A percentile compares a stretch with the other conserved stretches of the same genome.
phyloP scores from a whole-genome alignment of 2,113 vertebrate species.

The Tachycineta bicolor region DNA sequence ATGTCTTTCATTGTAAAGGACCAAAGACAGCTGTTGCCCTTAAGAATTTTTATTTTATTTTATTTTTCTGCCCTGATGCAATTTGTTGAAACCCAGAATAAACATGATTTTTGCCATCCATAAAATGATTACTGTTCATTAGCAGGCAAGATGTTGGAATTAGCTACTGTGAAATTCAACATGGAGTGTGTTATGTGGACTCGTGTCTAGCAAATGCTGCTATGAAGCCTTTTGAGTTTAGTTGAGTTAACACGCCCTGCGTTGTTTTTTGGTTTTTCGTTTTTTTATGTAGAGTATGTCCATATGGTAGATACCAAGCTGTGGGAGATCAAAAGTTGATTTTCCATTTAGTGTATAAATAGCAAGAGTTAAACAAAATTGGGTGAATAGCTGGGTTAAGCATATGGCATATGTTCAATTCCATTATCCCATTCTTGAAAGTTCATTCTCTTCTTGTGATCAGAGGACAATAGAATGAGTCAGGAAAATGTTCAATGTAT shows the following conservation, averaged over 20 bases:
- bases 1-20: background rate
- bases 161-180: conserved; percentile 30
- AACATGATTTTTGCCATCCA: background rate
- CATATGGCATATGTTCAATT: conserved; percentile 47
- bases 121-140: conserved; percentile 20
- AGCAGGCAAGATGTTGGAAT: conserved; percentile 38
- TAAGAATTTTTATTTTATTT: background rate
- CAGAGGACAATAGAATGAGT: conserved; percentile 30
- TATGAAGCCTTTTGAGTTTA: conserved; percentile 5
- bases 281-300: background rate
- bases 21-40: background rate
- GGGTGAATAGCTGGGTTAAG: conserved; percentile 47
- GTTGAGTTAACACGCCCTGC: background rate
- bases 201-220: conserved; percentile 40
- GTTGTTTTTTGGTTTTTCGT: background rate
- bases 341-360: conserved; percentile 49
- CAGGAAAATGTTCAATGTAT: background rate
- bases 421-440: conserved; percentile 5
- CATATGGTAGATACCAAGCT: conserved; percentile 57
- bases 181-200: background rate
- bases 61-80: background rate
- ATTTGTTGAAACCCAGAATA: background rate
- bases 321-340: conserved; percentile 50
- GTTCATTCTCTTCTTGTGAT: background rate
- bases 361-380: conserved; percentile 50